Evolutionary conservation across 2,797 vertebrate species (phyloP), one percentile per base, ranked within the genome.

Genomic region (Selene dorsalis): DNA sequence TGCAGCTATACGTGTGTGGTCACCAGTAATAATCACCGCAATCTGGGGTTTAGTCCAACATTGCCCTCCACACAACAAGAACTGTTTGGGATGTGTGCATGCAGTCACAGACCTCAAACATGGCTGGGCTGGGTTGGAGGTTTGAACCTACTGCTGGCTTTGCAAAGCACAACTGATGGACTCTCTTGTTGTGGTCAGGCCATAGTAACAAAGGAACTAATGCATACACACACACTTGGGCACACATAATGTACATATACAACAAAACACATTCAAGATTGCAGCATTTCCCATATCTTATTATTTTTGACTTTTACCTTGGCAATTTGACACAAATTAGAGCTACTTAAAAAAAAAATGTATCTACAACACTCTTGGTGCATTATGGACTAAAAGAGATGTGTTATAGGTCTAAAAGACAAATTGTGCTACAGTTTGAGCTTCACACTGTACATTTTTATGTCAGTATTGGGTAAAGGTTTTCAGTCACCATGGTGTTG

Each of bases 1-100:
- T 90, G 88, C 84, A 73, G 85, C 78, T 89, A 86, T 89, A 86
- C n/a, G 83, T 91, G 89, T 92, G 92, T 92, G 91, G 90, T 91
- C 91, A 91, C 78, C 72, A 77, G 81, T 63, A 88, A 91, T 90
- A 78, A 88, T 86, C 84, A 79, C 84, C 83, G 74, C 89, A 89
- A 87, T 89, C 90, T 90, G 81, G 89, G 83, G 82, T 78, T 86
- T 12, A 66, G 74, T 89, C 86, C 90, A 91, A 80, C 35, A 39
- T 69, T 70, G 77, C 38, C 80, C 78, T 77, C 61, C 53, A 35
- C 75, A 82, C 80, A 85, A 76, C 73, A 70, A 81, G 82, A 62
- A 58, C 77, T 75, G 82, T 60, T 68, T 2, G 32, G 73, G 61
- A 73, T 64, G 78, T 84, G 74, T 73, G 72, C 80, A 78, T 82